Base-by-base conservation (phyloP, 1,140 invertebrate genomes). In the Oedothorax gibbosus region DNA sequence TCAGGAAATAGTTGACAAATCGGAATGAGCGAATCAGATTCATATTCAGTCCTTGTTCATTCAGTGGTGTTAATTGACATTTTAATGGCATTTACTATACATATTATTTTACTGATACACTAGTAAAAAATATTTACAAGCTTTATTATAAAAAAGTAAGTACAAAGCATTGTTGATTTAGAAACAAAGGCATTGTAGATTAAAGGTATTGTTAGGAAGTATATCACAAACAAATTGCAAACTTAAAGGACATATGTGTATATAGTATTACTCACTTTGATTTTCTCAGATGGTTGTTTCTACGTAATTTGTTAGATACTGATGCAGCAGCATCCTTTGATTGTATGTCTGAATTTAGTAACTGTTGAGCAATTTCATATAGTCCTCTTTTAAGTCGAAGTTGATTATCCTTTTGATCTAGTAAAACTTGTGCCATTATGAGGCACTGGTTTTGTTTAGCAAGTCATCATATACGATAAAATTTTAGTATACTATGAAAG, bases 331-430 rank as follows among this genome's bases (percentile, higher is more conserved):
- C 20, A 75, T 60, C 51, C 15, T 75, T 21, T 51, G 53, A 57
- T 35, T 56, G 2, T 57, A 65, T 8, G 35, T 79, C 76, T 8
- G 77, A 54, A 35, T n/a, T 79, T 66, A 79, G 21, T 66, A 79
- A 66, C 35, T 65, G 50, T 51, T 68, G 66, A 20, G 77, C 77
- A 9, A 79, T 79, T 68, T 79, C 64, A 68, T 65, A 79, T n/a
- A 79, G 60, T n/a, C 77, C 62, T 66, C 77, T 49, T 53, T 79
- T 79, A 0, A 79, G 21, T 66, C 77, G 14, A 7, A 66, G 50
- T 21, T 79, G 77, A 54, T 79, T 79, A 53, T 79, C 21, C 14
- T 66, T 65, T 56, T 79, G 77, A 68, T 79, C 77, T 21, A 79
- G 62, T 54, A 79, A 66, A 11, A 79, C 77, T 53, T 79, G 77